Base-by-base conservation (phyloP, 2,797 vertebrate genomes). In the Hylomyscus alleni region DNA sequence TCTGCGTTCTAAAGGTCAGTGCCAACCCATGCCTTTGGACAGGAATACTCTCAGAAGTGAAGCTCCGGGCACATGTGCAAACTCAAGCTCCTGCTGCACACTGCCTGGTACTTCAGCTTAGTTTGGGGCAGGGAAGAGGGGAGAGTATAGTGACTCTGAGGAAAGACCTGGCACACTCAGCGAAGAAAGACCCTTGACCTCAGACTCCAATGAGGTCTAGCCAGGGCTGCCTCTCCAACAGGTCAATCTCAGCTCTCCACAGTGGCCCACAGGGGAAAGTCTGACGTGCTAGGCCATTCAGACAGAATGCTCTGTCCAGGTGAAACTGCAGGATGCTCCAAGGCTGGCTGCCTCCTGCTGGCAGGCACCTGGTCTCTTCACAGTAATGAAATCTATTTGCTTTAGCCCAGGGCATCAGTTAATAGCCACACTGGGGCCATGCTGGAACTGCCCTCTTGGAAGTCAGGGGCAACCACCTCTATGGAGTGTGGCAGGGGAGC, bases 161-260 rank as follows among this genome's bases (percentile, higher is more conserved):
- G n/a, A 29, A 0, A 56, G 24, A 5, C 11, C 22, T 4, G 26
- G 72, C 22, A 11, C 6, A 7, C 17, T 29, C 22, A 1, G 1
- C 7, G 9, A 31, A 54, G 17, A n/a, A 47, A 22, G 7, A 94
- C 17, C 52, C n/a, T 78, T 19, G 5, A 85, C 44, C 4, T 17
- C 20, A 1, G 2, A 31, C 20, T 20, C 20, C 17, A 10, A 20
- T 29, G 26, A 67, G 19, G 26, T 0, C 8, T 0, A 3, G 31
- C 56, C n/a, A 19, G 3, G n/a, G 3, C 0, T 24, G 17, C 10
- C 34, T 90, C 10, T 72, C 34, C 19, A 37, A 13, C 0, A 40
- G 9, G 19, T 44, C 15, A 15, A 54, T 54, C 37, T n/a, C 56
- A 22, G 26, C 19, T 22, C 50, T 65, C 52, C n/a, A 17, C 37